A percentile compares a stretch with the other conserved stretches of the same genome.
These are phyloP conservation scores for Tridacna crocea DNA, from an alignment of 2,888 invertebrate genomes.

Conservation along the genomic window DNA sequence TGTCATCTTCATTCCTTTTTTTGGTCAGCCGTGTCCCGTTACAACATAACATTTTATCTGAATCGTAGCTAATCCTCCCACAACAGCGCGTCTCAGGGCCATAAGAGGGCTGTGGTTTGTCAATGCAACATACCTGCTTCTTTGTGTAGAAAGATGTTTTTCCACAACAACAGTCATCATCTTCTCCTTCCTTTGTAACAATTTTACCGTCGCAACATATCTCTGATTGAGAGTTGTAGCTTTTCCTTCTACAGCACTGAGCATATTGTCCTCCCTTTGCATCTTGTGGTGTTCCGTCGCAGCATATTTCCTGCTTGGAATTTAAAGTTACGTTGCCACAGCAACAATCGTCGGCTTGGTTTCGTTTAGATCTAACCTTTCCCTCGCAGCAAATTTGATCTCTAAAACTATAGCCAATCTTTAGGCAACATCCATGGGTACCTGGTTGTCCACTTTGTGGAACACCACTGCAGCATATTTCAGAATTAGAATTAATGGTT, in stretches of 20 bases:
- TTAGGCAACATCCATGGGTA: slow-evolving; percentile 43
- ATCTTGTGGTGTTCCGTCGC: slow-evolving; percentile 40
- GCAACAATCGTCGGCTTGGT: slow-evolving; percentile 39
- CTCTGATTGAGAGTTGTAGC: slow-evolving; percentile 39
- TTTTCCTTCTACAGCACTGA: slow-evolving; percentile 40
- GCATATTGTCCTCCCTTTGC: slow-evolving; percentile 41
- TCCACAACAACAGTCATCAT: slow-evolving; percentile 52
- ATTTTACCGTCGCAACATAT: slow-evolving; percentile 45
- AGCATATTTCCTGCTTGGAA: slow-evolving; percentile 47
- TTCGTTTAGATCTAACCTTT: slow-evolving; percentile 26
- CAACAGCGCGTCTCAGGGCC: slow-evolving; percentile 45
- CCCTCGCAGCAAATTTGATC: slow-evolving; percentile 48
- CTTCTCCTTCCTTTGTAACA: slow-evolving; percentile 27
- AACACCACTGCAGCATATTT: slow-evolving; percentile 51
- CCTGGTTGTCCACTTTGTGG: slow-evolving; percentile 38
- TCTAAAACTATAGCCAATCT: slow-evolving; percentile 33
- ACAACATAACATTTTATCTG: slow-evolving; percentile 35
- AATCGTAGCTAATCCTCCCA: slow-evolving; percentile 43
- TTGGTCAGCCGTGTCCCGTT: slow-evolving; percentile 34
- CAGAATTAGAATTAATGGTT: slow-evolving; percentile 47
- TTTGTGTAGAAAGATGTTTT: slow-evolving; percentile 45
- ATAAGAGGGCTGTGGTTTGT: slow-evolving; percentile 38
- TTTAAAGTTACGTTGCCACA: slow-evolving; percentile 47
- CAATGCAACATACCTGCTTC: slow-evolving; percentile 48
- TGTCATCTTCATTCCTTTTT: slow-evolving; percentile 35